Base-by-base conservation (phyloP, 2,113 vertebrate genomes). In the Notothenia coriiceps region DNA sequence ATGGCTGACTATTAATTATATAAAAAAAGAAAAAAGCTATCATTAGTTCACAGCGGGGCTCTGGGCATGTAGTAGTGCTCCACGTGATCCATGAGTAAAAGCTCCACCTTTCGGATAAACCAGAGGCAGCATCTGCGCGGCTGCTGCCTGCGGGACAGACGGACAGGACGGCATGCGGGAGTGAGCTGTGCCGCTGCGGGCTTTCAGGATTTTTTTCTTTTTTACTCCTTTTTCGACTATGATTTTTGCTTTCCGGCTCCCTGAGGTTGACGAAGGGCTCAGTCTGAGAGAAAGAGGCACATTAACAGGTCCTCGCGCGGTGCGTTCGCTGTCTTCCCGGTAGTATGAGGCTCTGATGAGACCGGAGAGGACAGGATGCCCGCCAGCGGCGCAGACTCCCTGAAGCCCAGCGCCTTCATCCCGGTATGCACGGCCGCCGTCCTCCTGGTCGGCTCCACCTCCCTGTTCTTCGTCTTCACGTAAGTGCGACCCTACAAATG, bases 381-480 rank as follows among this genome's bases (percentile, higher is more conserved):
- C 95, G 94, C 91, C 95, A 95, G 96, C 95, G 96, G 96, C 95
- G 94, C 95, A 83, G 96, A 96, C 91, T 94, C 96, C 88, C 96
- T 97, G 94, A 98, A 96, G 91, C 95, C 96, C 81, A 95, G 96
- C 79, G 96, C 97, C 88, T 98, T 97, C 94, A 95, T 98, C 93
- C 98, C 97, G 29, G 98, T 99, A 90, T 96, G 97, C 86, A 96
- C 97, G 51, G 97, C 96, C 71, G 97, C 96, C 35, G 95, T 95
- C 92, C 96, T 98, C 62, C 91, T 98, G 87, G 94, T 98, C 88
- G 96, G 96, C 63, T 96, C 97, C 70, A 97, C 96, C 90, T 98
- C 97, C 90, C 95, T 98, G 68, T 99, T 99, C 96, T 97, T 98
- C 95, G 97, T 97, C 90, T 99, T 99, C 93, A 99, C 97, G 98